Evolutionary conservation across 2,888 invertebrate genomes (phyloP).

Genomic region (Epinotia demarniana): DNA sequence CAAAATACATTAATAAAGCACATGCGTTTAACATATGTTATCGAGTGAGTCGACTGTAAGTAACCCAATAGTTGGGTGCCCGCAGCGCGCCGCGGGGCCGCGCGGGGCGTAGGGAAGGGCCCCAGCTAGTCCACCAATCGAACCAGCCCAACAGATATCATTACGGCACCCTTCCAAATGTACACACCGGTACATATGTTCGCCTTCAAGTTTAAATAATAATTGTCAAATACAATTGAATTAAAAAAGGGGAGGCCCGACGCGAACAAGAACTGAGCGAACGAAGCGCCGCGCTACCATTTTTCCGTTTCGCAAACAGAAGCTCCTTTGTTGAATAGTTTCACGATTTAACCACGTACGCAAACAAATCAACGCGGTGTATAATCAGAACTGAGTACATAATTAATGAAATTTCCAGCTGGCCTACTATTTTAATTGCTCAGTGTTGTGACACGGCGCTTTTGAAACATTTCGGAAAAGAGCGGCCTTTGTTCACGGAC

Average conservation of each 20-base stretch:
- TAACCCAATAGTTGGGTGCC: conserved; percentile 68
- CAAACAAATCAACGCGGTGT: conserved; percentile 75
- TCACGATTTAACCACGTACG: conserved; percentile 63
- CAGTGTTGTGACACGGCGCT: conserved; percentile 78
- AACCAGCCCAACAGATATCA: conserved; percentile 64
- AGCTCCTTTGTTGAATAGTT: conserved; percentile 48
- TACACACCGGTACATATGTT: conserved; percentile 74
- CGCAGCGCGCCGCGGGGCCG: conserved; percentile 66
- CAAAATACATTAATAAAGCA: conserved; percentile 38
- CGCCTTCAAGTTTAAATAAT: conserved; percentile 80
- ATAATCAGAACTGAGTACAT: conserved; percentile 72
- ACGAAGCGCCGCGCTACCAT: conserved; percentile 14
- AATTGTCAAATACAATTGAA: conserved; percentile 70
- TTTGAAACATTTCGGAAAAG: conserved; percentile 81
- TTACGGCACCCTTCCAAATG: conserved; percentile 70
- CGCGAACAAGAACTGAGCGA: conserved; percentile 9
- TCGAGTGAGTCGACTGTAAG: conserved; percentile 57
- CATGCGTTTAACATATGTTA: conserved; percentile 60
- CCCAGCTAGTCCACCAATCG: conserved; percentile 72
- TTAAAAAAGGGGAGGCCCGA: conserved; percentile 67
- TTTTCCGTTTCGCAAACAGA: conserved; percentile 42
- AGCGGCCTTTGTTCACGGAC: conserved; percentile 76
- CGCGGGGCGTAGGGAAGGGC: conserved; percentile 62
- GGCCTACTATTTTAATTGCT: conserved; percentile 83
- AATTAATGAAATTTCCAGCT: conserved; percentile 83